Conservation (phyloP, 2,888 invertebrate species). For the Nycteola revayana region DNA sequence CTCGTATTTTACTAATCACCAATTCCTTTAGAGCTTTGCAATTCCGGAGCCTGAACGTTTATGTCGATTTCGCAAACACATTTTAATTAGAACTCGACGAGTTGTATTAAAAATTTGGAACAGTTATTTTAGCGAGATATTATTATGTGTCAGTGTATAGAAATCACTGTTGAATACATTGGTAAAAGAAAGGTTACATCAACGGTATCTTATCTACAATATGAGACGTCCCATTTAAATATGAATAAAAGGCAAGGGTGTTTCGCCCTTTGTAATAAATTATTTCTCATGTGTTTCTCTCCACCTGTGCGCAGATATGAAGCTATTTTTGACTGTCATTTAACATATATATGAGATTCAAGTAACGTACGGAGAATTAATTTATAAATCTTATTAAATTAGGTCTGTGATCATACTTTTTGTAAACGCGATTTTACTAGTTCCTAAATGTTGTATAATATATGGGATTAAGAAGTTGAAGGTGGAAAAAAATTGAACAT, state of each 20-base stretch:
- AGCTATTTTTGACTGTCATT: constrained; percentile 23
- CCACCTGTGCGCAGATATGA: constrained; percentile 15
- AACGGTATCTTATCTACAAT: constrained; percentile 22
- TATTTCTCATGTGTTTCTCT: constrained; percentile 35
- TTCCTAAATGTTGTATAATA: too few species aligned
- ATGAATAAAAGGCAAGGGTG: constrained; percentile 42
- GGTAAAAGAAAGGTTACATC: constrained; percentile 11
- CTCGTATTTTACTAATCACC: constrained; percentile 18
- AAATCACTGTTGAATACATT: constrained; percentile 3
- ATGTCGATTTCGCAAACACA: constrained; percentile 21
- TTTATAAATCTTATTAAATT: too few species aligned
- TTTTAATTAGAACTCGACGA: constrained; percentile 1
- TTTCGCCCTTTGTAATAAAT: constrained; percentile 41
- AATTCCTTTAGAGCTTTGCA: constrained; percentile 9
- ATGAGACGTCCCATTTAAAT: constrained; percentile 38
- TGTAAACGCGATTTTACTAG: too few species aligned
- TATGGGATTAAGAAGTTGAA: too few species aligned
- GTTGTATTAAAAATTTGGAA: too few species aligned
- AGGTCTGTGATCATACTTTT: too few species aligned
- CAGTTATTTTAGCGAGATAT: too few species aligned
- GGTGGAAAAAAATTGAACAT: too few species aligned
- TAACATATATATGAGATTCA: constrained; percentile 10
- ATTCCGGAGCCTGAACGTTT: too few species aligned
- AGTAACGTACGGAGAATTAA: too few species aligned
- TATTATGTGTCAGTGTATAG: too few species aligned